Base-by-base conservation (phyloP, 2,113 vertebrate genomes). In the Corvus moneduloides region DNA sequence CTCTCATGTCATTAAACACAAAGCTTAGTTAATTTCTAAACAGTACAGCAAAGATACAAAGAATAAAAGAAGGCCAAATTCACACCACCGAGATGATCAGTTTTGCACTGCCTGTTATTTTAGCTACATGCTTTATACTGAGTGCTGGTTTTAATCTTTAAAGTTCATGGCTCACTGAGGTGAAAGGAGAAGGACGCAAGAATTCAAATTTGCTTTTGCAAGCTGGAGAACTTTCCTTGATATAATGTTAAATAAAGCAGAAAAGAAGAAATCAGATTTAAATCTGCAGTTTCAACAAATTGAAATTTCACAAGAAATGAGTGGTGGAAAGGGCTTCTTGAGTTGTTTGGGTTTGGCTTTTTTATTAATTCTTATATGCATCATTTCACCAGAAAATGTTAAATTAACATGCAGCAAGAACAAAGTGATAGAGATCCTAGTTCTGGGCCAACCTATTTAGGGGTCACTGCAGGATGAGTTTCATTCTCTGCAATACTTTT, bases 21-120 rank as follows among this genome's bases (percentile, higher is more conserved):
- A 86, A 84, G 68, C 79, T 94, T 27, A 68, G 68, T 84, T 94
- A 84, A 94, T 93, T 94, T 92, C 76, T 49, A 86, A 93, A 74
- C 59, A 84, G 44, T n/a, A 78, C 8, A 83, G 68, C n/a, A 93
- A 91, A 88, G 48, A 81, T 9, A 84, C 10, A 84, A 76, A 88
- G 51, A 84, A 61, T 41, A 81, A 83, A 90, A 88, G 24, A 89
- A 80, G 28, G 46, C 72, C 63, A 75, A 81, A 61, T 68, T 90
- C 54, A 89, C 58, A 78, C 7, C 66, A 85, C 49, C 0, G 0
- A 72, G 56, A 78, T 1, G 1, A 89, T 44, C 17, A 7, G 9
- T 44, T 96, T 77, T 94, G 71, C 39, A 49, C 16, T 61, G 71
- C 59, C 58, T 74, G 30, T 74, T 88, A 83, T 71, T 94, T 94